Conservation (phyloP, 2,113 vertebrate species). For the Proterorhinus semilunaris region DNA sequence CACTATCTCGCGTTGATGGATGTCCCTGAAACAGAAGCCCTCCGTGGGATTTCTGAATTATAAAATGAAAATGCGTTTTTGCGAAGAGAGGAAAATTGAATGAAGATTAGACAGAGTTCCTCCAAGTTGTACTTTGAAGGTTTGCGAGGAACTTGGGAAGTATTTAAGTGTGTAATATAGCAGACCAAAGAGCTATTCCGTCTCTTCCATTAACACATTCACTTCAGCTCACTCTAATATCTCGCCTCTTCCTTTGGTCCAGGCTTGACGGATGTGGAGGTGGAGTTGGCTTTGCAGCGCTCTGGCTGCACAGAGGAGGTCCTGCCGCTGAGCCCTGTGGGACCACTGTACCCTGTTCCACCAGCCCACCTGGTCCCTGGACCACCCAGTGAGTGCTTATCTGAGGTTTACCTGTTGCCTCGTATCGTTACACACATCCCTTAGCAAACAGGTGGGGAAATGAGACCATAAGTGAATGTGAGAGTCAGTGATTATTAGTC, state of each 20-base stretch:
- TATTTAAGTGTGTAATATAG: slow-evolving; percentile 54
- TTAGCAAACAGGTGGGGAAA: not conserved
- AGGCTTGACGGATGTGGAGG: slow-evolving; percentile 93
- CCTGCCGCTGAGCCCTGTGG: slow-evolving; percentile 63
- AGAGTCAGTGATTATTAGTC: not conserved
- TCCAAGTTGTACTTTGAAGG: slow-evolving; percentile 61
- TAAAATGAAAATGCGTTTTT: slow-evolving; percentile 64
- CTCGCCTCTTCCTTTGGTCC: slow-evolving; percentile 42
- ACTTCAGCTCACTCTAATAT: slow-evolving; percentile 9
- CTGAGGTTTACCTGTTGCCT: not conserved
- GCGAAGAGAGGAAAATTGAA: slow-evolving; percentile 51
- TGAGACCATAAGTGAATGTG: not conserved
- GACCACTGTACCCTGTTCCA: slow-evolving; percentile 70
- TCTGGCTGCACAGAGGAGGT: slow-evolving; percentile 84
- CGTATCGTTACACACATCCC: not conserved
- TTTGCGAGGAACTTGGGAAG: slow-evolving; percentile 55
- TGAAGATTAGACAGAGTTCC: slow-evolving; percentile 55
- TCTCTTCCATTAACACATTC: slow-evolving; percentile 42
- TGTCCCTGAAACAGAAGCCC: slow-evolving; percentile 54
- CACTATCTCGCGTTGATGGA: slow-evolving; percentile 57
- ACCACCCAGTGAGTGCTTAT: slow-evolving; percentile 81
- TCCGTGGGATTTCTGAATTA: slow-evolving; percentile 55
- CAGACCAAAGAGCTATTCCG: slow-evolving; percentile 45
- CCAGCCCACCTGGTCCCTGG: slow-evolving; percentile 71
- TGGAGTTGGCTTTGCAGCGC: slow-evolving; percentile 92